Evolutionary conservation across 2,888 invertebrate species (phyloP).

Genomic region (Isotomurus palustris): DNA sequence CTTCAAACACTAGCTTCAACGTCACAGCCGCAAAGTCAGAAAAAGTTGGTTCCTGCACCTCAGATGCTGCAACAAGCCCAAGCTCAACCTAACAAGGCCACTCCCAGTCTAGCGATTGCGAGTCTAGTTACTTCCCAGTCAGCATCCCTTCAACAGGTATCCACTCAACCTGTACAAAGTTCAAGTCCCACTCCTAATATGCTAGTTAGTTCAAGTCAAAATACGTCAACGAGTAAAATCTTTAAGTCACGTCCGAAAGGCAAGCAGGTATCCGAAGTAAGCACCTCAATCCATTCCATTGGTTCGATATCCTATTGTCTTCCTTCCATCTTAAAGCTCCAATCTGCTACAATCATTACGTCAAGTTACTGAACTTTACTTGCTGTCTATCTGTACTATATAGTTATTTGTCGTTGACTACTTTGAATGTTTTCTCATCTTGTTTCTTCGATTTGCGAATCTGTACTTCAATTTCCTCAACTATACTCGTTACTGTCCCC

Average conservation of each 20-base stretch:
- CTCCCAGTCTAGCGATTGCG: neutral
- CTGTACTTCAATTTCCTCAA: neutral
- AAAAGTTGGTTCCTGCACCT: no score
- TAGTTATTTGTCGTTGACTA: neutral
- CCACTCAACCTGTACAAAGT: conserved; percentile 16
- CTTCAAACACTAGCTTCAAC: neutral
- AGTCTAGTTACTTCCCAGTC: no score
- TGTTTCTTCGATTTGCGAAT: neutral
- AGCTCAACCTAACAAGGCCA: neutral
- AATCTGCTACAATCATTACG: conserved; percentile 3
- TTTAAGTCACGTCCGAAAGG: conserved; percentile 38
- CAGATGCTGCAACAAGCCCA: neutral
- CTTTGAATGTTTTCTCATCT: neutral
- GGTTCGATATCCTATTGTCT: neutral
- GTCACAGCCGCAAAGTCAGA: no score
- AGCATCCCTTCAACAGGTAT: neutral
- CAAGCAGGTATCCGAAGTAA: conserved; percentile 38
- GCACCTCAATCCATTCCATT: neutral
- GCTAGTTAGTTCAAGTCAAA: conserved; percentile 38
- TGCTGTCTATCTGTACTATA: conserved; percentile 4
- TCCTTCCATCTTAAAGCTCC: conserved; percentile 13
- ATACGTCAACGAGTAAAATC: conserved; percentile 27
- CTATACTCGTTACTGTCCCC: neutral
- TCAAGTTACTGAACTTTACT: conserved; percentile 9
- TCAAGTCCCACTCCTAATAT: conserved; percentile 23